Base-by-base conservation (phyloP, 1,140 invertebrate genomes). In the Centruroides vittatus region DNA sequence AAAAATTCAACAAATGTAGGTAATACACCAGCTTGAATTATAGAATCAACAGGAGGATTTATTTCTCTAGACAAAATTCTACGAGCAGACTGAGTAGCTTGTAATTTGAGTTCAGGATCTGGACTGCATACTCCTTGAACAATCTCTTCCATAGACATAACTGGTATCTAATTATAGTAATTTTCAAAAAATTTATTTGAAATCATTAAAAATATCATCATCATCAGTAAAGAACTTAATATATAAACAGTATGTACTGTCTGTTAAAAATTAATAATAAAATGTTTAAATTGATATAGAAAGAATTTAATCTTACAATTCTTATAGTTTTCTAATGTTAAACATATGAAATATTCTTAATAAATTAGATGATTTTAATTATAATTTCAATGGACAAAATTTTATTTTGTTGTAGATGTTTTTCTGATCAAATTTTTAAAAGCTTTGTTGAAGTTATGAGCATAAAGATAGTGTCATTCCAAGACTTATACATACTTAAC, bases 11-110 rank as follows among this genome's bases (percentile, higher is more conserved):
- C 93, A 67, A 99, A 81, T 69, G 91, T 85, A 54, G 94, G 94
- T 63, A 99, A 80, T 71, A 99, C 92, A 56, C 90, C 91, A 74
- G 88, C 87, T 35, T 83, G 76, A 66, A 99, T 98, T 55, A 99
- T 78, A 59, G 86, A 85, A 81, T 98, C 91, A 70, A 99, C 99
- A 11, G 96, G 96, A 66, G 96, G 96, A 80, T 97, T 98, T 68
- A 89, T 84, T 76, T 98, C 94, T 41, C 89, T 93, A 4, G 94
- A 98, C 5, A 99, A 78, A 57, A 99, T 78, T 77, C 97, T 98
- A 61, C 96, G 55, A 50, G 86, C 87, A 3, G 81, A 78, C 64
- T 87, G 83, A 23, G 84, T 86, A 5, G 84, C 83, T 50, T 76
- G 62, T 4, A 87, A 78, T 67, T 83, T 82, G 3, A 76, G 67